Evolutionary conservation across 2,888 invertebrate species (phyloP).

Genomic region (Fabriciana adippe): DNA sequence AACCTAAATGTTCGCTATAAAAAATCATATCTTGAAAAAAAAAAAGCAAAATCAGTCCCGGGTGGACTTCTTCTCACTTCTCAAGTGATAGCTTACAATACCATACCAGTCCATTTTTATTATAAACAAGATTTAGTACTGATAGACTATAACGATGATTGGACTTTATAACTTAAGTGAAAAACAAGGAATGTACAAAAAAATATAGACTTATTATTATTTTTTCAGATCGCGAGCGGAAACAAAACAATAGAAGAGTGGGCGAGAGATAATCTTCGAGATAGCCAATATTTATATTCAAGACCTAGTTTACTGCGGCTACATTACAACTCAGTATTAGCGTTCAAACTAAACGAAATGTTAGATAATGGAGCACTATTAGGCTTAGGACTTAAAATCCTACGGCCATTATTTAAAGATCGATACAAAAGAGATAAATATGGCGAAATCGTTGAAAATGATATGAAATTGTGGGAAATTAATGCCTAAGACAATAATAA

Average conservation of each 20-base stretch:
- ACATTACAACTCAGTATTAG: slow-evolving; percentile 86
- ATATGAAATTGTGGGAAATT: slow-evolving; percentile 91
- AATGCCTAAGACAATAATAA: slow-evolving; percentile 51
- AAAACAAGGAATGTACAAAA: too few species aligned
- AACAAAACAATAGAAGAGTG: slow-evolving; percentile 88
- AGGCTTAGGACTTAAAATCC: slow-evolving; percentile 87
- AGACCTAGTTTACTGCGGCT: slow-evolving; percentile 90
- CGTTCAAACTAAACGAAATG: slow-evolving; percentile 86
- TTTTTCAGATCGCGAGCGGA: slow-evolving; percentile 85
- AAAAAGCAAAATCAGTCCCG: too few species aligned
- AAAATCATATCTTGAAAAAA: too few species aligned
- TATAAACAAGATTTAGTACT: too few species aligned
- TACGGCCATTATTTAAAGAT: slow-evolving; percentile 89
- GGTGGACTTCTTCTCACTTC: too few species aligned
- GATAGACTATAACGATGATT: too few species aligned
- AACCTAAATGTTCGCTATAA: too few species aligned
- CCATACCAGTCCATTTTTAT: too few species aligned
- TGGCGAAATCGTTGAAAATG: slow-evolving; percentile 92
- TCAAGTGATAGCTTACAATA: too few species aligned
- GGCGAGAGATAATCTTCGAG: slow-evolving; percentile 86
- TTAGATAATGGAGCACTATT: slow-evolving; percentile 90
- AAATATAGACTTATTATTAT: too few species aligned
- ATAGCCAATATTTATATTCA: slow-evolving; percentile 89
- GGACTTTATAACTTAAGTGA: too few species aligned
- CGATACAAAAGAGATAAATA: slow-evolving; percentile 87